phyloP scores from a whole-genome alignment of 2,888 invertebrate genomes.

The Acrobasis repandana region DNA sequence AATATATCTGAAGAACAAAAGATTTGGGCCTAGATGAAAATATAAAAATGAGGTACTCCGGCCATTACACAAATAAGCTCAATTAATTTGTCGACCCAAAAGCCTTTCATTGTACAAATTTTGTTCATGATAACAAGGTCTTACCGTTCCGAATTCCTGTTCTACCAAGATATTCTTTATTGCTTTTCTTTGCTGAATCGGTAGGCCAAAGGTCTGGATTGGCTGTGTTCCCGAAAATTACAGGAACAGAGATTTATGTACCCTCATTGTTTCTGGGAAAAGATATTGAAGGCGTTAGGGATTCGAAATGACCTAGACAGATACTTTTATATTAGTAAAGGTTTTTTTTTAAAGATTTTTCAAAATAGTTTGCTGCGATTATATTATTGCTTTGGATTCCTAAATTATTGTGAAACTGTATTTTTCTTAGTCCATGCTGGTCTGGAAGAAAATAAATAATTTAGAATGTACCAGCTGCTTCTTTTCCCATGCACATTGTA shows the following conservation, averaged over 20 bases:
- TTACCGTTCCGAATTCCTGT: not conserved
- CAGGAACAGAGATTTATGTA: not conserved
- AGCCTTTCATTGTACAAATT: conserved; percentile 1
- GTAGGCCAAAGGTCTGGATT: not conserved
- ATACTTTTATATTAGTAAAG: too few relatives aligned
- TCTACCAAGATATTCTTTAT: not conserved
- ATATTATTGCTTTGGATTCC: too few relatives aligned
- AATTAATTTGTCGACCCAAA: conserved; percentile 5
- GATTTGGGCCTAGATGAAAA: not conserved
- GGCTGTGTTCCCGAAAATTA: conserved; percentile 1
- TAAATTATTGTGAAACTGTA: too few relatives aligned
- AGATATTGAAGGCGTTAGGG: not conserved
- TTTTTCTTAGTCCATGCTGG: too few relatives aligned
- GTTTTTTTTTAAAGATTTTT: too few relatives aligned
- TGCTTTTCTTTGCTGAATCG: not conserved
- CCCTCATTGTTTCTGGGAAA: not conserved
- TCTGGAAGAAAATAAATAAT: too few relatives aligned
- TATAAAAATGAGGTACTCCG: not conserved
- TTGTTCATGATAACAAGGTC: not conserved
- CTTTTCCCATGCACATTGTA: too few relatives aligned
- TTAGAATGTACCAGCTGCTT: too few relatives aligned
- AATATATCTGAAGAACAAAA: too few relatives aligned
- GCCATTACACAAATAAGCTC: not conserved
- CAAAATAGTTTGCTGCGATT: too few relatives aligned
- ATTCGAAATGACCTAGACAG: too few relatives aligned